Conservation (phyloP, 1,140 invertebrate species). For the Drosophila ercepeae region DNA sequence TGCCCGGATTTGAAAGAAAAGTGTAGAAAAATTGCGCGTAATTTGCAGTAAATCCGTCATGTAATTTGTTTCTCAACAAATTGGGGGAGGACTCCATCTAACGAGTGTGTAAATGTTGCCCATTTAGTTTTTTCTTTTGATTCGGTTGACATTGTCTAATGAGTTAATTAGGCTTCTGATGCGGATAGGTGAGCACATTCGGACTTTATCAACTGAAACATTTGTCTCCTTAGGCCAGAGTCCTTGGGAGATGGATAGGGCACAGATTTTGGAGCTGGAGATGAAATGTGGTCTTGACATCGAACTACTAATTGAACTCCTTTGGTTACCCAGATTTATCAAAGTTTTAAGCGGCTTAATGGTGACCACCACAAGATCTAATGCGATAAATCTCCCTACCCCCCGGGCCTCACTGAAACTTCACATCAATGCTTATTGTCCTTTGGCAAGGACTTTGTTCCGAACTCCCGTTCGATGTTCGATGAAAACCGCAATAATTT, state of each 20-base stretch:
- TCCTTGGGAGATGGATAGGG: constrained; percentile 22
- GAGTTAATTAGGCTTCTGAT: constrained; percentile 73
- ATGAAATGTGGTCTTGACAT: neutral
- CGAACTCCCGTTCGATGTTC: constrained; percentile 23
- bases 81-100: constrained; percentile 32
- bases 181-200: constrained; percentile 53
- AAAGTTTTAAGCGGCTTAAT: constrained; percentile 51
- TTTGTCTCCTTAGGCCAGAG: constrained; percentile 48
- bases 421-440: constrained; percentile 61
- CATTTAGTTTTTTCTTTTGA: constrained; percentile 55
- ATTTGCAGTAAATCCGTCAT: constrained; percentile 75
- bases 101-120: constrained; percentile 72
- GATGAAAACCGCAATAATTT: constrained; percentile 71
- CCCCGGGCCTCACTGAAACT: neutral
- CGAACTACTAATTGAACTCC: neutral
- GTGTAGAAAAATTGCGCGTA: constrained; percentile 76
- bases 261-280: constrained; percentile 17
- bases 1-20: constrained; percentile 65
- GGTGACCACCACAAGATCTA: constrained; percentile 23
- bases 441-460: constrained; percentile 34
- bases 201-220: constrained; percentile 33
- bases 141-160: constrained; percentile 75
- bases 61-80: constrained; percentile 82
- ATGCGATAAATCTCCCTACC: constrained; percentile 27
- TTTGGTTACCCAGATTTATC: constrained; percentile 13